Evolutionary conservation across 2,113 vertebrate genomes (phyloP).

Genomic region (Callipepla squamata): DNA sequence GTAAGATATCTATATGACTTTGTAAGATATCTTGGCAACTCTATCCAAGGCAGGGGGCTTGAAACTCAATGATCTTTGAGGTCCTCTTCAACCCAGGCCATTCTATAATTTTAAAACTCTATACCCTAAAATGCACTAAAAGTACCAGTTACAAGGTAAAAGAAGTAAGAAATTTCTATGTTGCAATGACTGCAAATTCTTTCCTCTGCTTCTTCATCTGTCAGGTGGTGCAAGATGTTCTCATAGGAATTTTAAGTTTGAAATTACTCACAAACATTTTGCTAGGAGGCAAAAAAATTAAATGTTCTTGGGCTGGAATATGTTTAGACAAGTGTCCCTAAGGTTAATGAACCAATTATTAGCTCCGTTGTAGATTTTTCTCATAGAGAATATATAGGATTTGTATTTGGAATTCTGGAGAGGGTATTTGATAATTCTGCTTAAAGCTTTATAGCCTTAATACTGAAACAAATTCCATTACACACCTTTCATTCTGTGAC

Average conservation of each 20-base stretch:
- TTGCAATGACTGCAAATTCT: not conserved
- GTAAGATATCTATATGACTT: not conserved
- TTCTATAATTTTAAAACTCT: too few relatives aligned
- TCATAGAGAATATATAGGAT: not conserved
- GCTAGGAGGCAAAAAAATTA: not conserved
- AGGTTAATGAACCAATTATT: not conserved
- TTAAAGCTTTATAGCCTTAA: not conserved
- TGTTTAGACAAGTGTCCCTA: fast-evolving
- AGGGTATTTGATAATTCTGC: not conserved
- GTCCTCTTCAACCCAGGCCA: too few relatives aligned
- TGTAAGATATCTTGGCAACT: too few relatives aligned
- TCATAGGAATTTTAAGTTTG: not conserved
- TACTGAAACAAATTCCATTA: not conserved
- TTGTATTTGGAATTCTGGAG: not conserved
- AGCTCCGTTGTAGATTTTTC: not conserved
- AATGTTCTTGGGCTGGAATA: not conserved
- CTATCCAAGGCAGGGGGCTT: too few relatives aligned
- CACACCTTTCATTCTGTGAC: not conserved
- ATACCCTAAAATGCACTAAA: not conserved
- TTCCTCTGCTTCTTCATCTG: not conserved
- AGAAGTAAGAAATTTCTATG: not conserved
- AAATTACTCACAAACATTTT: not conserved
- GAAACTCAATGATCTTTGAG: too few relatives aligned
- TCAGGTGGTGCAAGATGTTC: not conserved
- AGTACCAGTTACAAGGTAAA: fast-evolving